Evolutionary conservation across 2,113 vertebrate species (phyloP).

Genomic region (Corythaixoides concolor): DNA sequence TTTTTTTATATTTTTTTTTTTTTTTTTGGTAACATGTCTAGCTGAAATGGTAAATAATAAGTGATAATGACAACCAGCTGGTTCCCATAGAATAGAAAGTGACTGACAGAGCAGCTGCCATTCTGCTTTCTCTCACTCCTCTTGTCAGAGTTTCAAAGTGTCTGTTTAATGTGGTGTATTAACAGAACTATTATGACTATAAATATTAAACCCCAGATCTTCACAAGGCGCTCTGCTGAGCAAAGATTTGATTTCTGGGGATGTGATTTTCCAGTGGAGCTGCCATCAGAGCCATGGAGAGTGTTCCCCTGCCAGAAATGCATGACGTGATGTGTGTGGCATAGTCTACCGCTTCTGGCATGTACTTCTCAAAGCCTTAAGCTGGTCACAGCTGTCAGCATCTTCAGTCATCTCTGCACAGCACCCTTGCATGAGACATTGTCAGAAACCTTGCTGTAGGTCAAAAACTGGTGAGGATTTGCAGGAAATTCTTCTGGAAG

Average conservation of each 20-base stretch:
- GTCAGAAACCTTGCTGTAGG: neutral
- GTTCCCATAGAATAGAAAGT: constrained; percentile 11
- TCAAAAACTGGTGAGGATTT: neutral
- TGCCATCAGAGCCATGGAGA: neutral
- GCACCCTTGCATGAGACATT: neutral
- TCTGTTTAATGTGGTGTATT: constrained; percentile 20
- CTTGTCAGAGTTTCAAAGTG: neutral
- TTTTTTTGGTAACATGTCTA: neutral
- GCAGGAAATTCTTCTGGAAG: neutral
- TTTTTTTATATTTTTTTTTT: neutral
- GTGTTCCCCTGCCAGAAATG: neutral
- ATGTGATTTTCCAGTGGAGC: neutral
- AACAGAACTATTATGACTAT: neutral
- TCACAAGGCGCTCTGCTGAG: neutral
- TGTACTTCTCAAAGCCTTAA: neutral
- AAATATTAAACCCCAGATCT: constrained; percentile 28
- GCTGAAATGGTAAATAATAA: constrained; percentile 60
- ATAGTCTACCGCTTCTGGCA: neutral
- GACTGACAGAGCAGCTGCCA: constrained; percentile 32
- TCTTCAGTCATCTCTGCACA: neutral
- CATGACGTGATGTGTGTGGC: neutral
- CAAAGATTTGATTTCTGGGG: neutral
- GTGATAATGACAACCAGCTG: constrained; percentile 45
- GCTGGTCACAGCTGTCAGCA: neutral
- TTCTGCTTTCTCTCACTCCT: constrained; percentile 16